Base-by-base conservation (phyloP, 2,113 vertebrate genomes). In the Lampris incognitus region DNA sequence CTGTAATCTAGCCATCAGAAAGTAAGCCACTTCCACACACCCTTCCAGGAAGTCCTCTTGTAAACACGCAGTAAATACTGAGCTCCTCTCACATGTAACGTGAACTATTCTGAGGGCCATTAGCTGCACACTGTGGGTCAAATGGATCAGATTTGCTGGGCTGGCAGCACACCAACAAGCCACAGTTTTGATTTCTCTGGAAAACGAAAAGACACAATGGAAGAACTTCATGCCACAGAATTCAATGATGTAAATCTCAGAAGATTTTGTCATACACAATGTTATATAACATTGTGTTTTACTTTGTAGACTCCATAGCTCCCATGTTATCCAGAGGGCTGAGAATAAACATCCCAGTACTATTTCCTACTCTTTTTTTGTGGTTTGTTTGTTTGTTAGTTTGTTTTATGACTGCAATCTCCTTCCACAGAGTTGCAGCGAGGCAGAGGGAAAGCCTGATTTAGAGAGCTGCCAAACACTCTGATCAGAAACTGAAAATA, bases 1-100 rank as follows among this genome's bases (percentile, higher is more conserved):
- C 75, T 80, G 78, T 76, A 87, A 92, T 93, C 88, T 90, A 41
- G 55, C 57, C 74, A 88, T 91, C 89, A 80, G 67, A 66, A 51
- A 10, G 69, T 42, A 56, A 61, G 80, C 64, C 70, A 72, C 73
- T 57, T 63, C 70, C 72, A 54, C 72, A 62, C 69, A 61, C 70
- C 69, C 57, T 77, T 85, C 78, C 90, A 90, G 88, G 87, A 92
- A 89, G 74, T 49, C n/a, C 55, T 65, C n/a, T 8, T 74, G 84
- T 90, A 89, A 92, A 93, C 80, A 89, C 40, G 73, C 66, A 36
- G 50, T 41, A 56, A 65, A 81, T 38, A 67, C 51, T 52, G n/a
- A 11, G 55, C 74, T 59, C 42, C 2, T 9, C 64, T 64, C 40
- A 72, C 40, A 38, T 75, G 85, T 63, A 87, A 88, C 39, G 0